Conservation (phyloP, 2,797 vertebrate genomes). For the Ptychobarbus kaznakovi region DNA sequence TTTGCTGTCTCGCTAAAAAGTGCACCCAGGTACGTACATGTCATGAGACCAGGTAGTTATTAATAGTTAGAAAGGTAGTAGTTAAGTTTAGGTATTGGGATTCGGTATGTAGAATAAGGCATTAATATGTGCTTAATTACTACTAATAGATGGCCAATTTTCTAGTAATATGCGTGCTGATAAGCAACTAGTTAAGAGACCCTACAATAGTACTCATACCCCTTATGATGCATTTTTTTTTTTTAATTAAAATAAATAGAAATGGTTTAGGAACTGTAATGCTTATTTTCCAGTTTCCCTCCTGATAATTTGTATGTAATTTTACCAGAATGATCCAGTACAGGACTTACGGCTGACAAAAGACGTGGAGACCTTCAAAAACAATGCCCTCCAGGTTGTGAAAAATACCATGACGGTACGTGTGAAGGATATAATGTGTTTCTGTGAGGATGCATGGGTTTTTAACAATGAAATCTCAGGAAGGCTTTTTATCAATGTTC, state of each 20-base stretch:
- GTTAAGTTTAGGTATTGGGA: no score
- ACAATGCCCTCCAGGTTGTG: slow-evolving; percentile 62
- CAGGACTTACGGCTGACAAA: slow-evolving; percentile 54
- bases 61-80: no score
- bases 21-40: no score
- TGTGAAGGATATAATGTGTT: neutral
- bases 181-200: no score
- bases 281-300: neutral
- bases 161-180: no score
- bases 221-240: neutral
- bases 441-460: neutral
- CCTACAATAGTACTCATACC: neutral
- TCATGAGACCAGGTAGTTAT: no score
- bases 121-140: no score
- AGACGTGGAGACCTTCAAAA: slow-evolving; percentile 66
- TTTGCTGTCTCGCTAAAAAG: no score
- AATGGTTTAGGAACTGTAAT: no score
- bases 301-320: slow-evolving; percentile 32
- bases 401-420: slow-evolving; percentile 82
- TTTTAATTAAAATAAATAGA: neutral
- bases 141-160: no score
- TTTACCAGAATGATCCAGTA: slow-evolving; percentile 65
- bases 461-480: neutral
- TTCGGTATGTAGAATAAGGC: no score
- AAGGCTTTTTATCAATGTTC: slow-evolving; percentile 14